A percentile compares a stretch with the other conserved stretches of the same genome.
Conservation (phyloP, 2,797 vertebrate species). For the Lophius americanus region DNA sequence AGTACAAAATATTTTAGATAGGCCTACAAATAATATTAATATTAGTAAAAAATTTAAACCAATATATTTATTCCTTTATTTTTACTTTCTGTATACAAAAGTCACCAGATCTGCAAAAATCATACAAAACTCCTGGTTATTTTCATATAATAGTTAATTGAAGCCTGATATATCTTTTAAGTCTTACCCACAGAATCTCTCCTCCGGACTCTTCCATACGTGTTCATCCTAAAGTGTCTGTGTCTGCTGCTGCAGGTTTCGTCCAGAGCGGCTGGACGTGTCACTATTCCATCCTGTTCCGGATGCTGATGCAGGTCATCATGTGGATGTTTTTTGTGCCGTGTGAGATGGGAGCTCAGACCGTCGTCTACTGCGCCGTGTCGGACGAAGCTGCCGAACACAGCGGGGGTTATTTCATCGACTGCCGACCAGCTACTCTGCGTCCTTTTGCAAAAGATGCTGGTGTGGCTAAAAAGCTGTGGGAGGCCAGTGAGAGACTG, state of each 20-base stretch:
- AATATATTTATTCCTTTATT: too few species aligned
- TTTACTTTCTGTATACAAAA: not conserved
- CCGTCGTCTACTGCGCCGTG: conserved; percentile 82
- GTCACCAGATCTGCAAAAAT: too few species aligned
- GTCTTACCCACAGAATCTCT: not conserved
- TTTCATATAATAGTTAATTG: not conserved
- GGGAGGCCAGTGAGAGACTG: conserved; percentile 86
- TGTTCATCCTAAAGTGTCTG: too few species aligned
- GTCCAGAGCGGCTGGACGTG: conserved; percentile 83
- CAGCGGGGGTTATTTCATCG: conserved; percentile 81
- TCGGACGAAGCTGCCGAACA: conserved; percentile 76
- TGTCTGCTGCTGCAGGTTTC: conserved; percentile 71
- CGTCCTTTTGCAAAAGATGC: conserved; percentile 81
- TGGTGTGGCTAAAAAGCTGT: conserved; percentile 85
- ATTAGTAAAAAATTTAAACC: too few species aligned
- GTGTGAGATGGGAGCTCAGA: conserved; percentile 82
- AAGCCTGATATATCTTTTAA: not conserved
- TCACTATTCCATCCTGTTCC: conserved; percentile 83
- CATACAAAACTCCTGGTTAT: too few species aligned
- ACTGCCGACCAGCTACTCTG: conserved; percentile 78
- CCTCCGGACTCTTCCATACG: not conserved
- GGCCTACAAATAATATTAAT: too few species aligned
- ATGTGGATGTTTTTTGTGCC: conserved; percentile 86
- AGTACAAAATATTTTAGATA: too few species aligned
- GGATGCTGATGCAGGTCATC: conserved; percentile 82